A percentile compares a stretch with the other conserved stretches of the same genome.
Evolutionary conservation across 1,140 invertebrate species (phyloP).

Genomic region (Papilio polyxenes): DNA sequence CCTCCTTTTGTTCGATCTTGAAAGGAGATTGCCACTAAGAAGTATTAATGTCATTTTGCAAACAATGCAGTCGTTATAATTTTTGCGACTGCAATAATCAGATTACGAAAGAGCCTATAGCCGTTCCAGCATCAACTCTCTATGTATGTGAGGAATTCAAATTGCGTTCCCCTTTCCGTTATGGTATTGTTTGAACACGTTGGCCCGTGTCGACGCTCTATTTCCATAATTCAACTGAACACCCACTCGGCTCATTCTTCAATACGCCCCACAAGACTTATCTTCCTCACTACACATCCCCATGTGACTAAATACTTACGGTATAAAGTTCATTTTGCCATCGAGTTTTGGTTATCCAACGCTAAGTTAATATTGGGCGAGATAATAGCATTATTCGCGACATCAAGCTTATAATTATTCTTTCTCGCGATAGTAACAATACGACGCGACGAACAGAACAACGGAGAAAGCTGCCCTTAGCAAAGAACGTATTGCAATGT

Average conservation of each 20-base stretch:
- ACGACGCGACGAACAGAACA: conserved; percentile 9
- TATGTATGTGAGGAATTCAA: conserved; percentile 56
- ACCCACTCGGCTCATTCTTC: conserved; percentile 72
- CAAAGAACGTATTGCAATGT: conserved; percentile 23
- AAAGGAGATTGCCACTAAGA: not conserved
- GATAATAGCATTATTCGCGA: conserved; percentile 64
- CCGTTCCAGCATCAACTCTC: conserved; percentile 18
- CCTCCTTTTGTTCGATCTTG: not conserved
- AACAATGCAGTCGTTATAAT: conserved; percentile 1
- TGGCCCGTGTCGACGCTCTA: conserved; percentile 67
- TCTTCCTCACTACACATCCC: conserved; percentile 44
- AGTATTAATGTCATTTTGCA: conserved; percentile 10
- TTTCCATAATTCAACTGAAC: conserved; percentile 75
- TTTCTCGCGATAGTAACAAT: conserved; percentile 33
- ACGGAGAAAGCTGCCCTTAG: conserved; percentile 25
- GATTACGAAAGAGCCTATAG: conserved; percentile 8
- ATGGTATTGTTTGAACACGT: conserved; percentile 73
- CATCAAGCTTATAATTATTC: conserved; percentile 50
- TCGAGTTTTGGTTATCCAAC: conserved; percentile 36
- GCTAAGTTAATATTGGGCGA: conserved; percentile 47
- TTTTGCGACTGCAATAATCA: conserved; percentile 14
- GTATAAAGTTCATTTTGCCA: conserved; percentile 55
- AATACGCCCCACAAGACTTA: conserved; percentile 53
- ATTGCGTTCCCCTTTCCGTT: conserved; percentile 63
- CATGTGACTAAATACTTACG: conserved; percentile 48